phyloP scores from a whole-genome alignment of 2,113 vertebrate species.

The Paramisgurnus dabryanus region DNA sequence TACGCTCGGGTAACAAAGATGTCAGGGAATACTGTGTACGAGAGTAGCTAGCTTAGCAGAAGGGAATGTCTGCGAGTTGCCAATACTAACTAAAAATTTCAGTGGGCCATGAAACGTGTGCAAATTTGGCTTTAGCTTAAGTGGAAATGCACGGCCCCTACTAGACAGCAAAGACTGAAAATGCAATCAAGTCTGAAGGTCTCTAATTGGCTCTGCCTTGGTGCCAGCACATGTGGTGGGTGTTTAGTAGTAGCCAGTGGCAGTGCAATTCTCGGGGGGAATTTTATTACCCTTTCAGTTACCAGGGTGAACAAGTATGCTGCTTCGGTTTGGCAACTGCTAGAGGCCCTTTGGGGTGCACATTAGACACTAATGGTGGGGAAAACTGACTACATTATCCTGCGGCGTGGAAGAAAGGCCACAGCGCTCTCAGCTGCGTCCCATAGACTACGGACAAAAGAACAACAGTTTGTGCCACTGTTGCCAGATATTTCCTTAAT shows the following conservation, averaged over 20 bases:
- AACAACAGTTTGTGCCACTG: background rate
- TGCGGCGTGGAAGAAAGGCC: conserved; percentile 21
- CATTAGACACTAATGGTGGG: conserved; percentile 23
- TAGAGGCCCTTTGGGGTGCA: background rate
- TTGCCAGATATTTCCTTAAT: background rate
- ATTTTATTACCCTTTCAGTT: conserved; percentile 26
- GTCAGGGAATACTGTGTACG: background rate
- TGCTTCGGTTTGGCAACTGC: conserved; percentile 12
- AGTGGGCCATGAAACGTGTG: conserved; percentile 26
- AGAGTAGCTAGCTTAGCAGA: conserved; percentile 7
- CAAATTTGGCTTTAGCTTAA: conserved; percentile 12
- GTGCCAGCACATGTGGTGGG: background rate
- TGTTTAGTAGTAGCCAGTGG: conserved; percentile 34
- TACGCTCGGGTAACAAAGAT: conserved; percentile 21
- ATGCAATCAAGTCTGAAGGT: conserved; percentile 30
- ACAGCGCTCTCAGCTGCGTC: conserved; percentile 14
- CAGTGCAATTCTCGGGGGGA: background rate
- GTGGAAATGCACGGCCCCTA: conserved; percentile 20
- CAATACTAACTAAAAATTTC: conserved; percentile 4
- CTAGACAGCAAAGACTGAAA: conserved; percentile 32
- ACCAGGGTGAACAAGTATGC: conserved; percentile 30
- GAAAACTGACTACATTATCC: conserved; percentile 42
- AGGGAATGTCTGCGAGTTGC: background rate
- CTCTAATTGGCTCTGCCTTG: conserved; percentile 33
- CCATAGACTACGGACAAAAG: conserved; percentile 15